These are phyloP conservation scores for Lasius platythorax DNA, from an alignment of 2,888 invertebrate species.

Conservation along the genomic window DNA sequence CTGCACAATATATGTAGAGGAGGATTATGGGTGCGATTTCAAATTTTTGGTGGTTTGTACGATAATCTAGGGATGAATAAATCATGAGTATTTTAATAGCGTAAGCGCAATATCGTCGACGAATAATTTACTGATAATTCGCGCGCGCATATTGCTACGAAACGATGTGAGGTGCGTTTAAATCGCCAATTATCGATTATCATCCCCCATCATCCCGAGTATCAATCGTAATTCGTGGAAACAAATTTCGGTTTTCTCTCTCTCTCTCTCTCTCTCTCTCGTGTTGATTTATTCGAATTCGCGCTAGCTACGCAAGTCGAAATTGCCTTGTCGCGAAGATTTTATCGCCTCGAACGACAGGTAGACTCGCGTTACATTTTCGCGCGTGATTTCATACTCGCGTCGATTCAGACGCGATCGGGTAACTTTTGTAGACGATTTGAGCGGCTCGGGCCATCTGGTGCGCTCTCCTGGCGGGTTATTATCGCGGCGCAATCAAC, in stretches of 20 bases:
- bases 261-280: not conserved
- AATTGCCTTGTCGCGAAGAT: not conserved
- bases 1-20: slow-evolving; percentile 38
- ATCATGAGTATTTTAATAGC: slow-evolving; percentile 58
- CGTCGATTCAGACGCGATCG: not conserved
- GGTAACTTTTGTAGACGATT: slow-evolving; percentile 54
- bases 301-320: not conserved
- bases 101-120: slow-evolving; percentile 28
- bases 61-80: slow-evolving; percentile 59
- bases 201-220: slow-evolving; percentile 54
- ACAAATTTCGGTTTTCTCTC: not conserved
- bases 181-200: slow-evolving; percentile 63
- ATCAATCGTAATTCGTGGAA: slow-evolving; percentile 5
- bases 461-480: slow-evolving; percentile 75
- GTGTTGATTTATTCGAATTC: not conserved
- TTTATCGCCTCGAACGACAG: not conserved
- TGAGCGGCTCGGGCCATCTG: slow-evolving; percentile 70
- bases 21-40: slow-evolving; percentile 48
- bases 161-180: slow-evolving; percentile 58
- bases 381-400: not conserved
- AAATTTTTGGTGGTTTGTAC: slow-evolving; percentile 57
- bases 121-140: slow-evolving; percentile 59
- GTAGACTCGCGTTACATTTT: slow-evolving; percentile 5
- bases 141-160: slow-evolving; percentile 58
- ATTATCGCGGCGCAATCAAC: slow-evolving; percentile 81